Conservation (phyloP, 2,797 vertebrate species). For the Centroberyx gerrardi region DNA sequence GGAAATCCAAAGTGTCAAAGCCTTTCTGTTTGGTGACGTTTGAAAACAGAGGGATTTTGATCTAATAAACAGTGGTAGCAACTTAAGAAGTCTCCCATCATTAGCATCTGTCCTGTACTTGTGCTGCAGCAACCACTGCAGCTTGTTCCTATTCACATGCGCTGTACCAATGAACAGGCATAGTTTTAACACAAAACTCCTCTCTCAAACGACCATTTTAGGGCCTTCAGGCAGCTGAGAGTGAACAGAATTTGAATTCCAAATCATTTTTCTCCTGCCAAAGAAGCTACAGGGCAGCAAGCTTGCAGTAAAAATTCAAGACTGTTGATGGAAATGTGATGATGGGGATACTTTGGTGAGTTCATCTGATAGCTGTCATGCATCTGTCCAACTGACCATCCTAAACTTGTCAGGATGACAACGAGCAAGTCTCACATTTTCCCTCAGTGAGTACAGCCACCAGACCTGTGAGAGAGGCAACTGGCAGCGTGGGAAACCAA, state of each 20-base stretch:
- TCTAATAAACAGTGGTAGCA: slow-evolving; percentile 7
- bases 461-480: slow-evolving; percentile 48
- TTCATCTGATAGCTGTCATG: slow-evolving; percentile 33
- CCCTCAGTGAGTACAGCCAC: slow-evolving; percentile 44
- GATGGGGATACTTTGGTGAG: slow-evolving; percentile 33
- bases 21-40: slow-evolving; percentile 5
- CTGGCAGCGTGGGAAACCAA: slow-evolving; percentile 70
- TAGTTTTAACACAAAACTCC: slow-evolving; percentile 13
- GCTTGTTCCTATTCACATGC: slow-evolving; percentile 12
- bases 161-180: slow-evolving; percentile 31
- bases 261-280: slow-evolving; percentile 16
- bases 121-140: slow-evolving; percentile 18
- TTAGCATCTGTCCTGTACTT: slow-evolving; percentile 33
- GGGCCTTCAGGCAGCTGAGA: background rate
- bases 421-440: slow-evolving; percentile 37
- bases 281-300: background rate
- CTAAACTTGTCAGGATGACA: slow-evolving; percentile 38
- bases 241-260: slow-evolving; percentile 25
- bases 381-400: slow-evolving; percentile 40
- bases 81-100: slow-evolving; percentile 18
- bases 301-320: slow-evolving; percentile 15
- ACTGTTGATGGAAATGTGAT: slow-evolving; percentile 28
- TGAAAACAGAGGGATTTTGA: slow-evolving; percentile 1
- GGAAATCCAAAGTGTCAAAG: background rate
- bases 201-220: slow-evolving; percentile 24